Conservation (phyloP, 1,140 invertebrate species). For the Asobara japonica region DNA sequence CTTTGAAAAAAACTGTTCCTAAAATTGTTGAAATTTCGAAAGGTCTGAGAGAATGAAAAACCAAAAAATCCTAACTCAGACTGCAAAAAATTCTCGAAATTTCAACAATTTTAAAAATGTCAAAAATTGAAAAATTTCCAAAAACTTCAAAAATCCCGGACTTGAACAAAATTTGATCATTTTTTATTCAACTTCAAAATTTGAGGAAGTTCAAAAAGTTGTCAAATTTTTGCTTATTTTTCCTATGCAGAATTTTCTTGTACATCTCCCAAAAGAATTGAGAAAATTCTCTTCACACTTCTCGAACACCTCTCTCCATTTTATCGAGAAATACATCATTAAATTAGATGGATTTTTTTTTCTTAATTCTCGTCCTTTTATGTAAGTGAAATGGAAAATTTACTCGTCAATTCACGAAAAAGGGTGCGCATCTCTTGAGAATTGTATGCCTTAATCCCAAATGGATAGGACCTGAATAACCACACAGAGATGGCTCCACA, state of each 20-base stretch:
- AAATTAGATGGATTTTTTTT: not conserved
- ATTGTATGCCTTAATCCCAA: slow-evolving; percentile 52
- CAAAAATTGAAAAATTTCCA: too few relatives aligned
- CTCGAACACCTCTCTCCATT: not conserved
- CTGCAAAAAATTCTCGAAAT: too few relatives aligned
- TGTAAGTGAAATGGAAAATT: slow-evolving; percentile 15
- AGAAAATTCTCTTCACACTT: not conserved
- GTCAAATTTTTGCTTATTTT: not conserved
- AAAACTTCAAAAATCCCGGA: too few relatives aligned
- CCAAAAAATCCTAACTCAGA: too few relatives aligned
- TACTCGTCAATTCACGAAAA: not conserved
- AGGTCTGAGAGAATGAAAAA: too few relatives aligned
- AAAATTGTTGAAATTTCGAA: too few relatives aligned
- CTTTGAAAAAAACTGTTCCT: too few relatives aligned
- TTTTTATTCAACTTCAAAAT: too few relatives aligned
- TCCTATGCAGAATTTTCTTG: not conserved
- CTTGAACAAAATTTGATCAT: too few relatives aligned
- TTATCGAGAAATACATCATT: not conserved
- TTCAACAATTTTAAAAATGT: too few relatives aligned
- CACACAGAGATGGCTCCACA: not conserved
- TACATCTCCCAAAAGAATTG: not conserved
- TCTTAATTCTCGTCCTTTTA: not conserved
- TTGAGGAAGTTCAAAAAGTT: too few relatives aligned
- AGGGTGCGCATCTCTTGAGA: not conserved
- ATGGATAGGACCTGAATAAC: slow-evolving; percentile 39